A percentile compares a stretch with the other conserved stretches of the same genome.
phyloP scores from a whole-genome alignment of 1,140 invertebrate species.

The Pogonognathellus flavescens region DNA sequence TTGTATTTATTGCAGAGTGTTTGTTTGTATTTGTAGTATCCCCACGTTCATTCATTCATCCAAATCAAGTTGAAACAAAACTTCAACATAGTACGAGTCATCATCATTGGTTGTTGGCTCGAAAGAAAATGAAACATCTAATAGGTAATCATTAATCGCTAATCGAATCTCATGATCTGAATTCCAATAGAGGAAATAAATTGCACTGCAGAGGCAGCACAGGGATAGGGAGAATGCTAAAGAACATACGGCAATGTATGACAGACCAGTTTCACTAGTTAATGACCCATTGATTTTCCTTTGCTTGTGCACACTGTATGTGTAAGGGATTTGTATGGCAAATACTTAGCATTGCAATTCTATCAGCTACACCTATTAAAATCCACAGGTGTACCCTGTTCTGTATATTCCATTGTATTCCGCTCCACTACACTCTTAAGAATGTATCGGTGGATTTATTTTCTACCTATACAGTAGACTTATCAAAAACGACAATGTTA shows the following conservation, averaged over 20 bases:
- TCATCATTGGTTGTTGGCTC: too few relatives aligned
- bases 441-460: too few relatives aligned
- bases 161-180: conserved; percentile 52
- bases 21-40: background rate
- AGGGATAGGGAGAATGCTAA: background rate
- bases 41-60: conserved; percentile 14
- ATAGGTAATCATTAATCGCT: conserved; percentile 52
- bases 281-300: conserved; percentile 53
- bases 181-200: conserved; percentile 43
- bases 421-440: background rate
- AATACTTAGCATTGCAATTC: conserved; percentile 36
- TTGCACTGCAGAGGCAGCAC: conserved; percentile 14
- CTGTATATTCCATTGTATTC: background rate
- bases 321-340: conserved; percentile 18
- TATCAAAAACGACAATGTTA: too few relatives aligned
- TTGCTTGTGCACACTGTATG: background rate
- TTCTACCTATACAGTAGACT: too few relatives aligned
- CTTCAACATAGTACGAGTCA: background rate
- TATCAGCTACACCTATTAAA: conserved; percentile 41
- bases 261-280: conserved; percentile 52
- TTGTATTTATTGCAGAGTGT: background rate
- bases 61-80: conserved; percentile 10
- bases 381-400: background rate
- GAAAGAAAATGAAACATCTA: conserved; percentile 49
- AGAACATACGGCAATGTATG: background rate